Evolutionary conservation across 2,113 vertebrate genomes (phyloP).

Genomic region (Eupsittula cactorum): DNA sequence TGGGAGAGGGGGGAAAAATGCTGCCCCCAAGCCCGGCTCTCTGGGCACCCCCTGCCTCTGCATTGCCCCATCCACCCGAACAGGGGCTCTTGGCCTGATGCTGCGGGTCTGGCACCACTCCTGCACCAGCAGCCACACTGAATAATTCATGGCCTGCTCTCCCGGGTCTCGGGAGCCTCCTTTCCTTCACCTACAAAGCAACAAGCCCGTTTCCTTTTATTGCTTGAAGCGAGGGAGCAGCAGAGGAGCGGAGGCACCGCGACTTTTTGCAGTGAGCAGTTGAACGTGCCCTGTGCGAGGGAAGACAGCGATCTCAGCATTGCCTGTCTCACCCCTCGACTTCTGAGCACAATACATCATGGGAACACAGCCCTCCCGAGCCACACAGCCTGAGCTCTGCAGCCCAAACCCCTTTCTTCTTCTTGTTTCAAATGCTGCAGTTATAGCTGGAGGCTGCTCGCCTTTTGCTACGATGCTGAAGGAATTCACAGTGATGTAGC

Average conservation of each 20-base stretch:
- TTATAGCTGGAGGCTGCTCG: neutral
- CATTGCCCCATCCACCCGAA: neutral
- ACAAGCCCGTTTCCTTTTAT: neutral
- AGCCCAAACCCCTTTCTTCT: neutral
- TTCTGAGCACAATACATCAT: neutral
- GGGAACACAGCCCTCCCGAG: neutral
- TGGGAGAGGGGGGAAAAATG: neutral
- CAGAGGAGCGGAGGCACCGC: neutral
- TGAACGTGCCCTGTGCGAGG: neutral
- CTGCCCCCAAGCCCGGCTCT: neutral
- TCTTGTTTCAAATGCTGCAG: neutral
- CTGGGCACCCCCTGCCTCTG: neutral
- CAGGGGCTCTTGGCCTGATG: fast-evolving
- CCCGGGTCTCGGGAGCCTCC: neutral
- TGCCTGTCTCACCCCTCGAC: neutral
- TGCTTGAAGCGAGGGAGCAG: neutral
- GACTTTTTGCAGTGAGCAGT: neutral
- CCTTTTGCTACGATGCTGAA: neutral
- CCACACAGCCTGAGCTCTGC: fast-evolving
- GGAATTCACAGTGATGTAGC: neutral
- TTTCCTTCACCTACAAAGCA: neutral
- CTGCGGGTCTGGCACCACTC: fast-evolving
- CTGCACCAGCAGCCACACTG: neutral
- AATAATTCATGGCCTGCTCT: neutral
- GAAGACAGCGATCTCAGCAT: neutral